A percentile compares a stretch with the other conserved stretches of the same genome.
phyloP scores from a whole-genome alignment of 2,797 vertebrate genomes.

The Lagorchestes hirsutus region DNA sequence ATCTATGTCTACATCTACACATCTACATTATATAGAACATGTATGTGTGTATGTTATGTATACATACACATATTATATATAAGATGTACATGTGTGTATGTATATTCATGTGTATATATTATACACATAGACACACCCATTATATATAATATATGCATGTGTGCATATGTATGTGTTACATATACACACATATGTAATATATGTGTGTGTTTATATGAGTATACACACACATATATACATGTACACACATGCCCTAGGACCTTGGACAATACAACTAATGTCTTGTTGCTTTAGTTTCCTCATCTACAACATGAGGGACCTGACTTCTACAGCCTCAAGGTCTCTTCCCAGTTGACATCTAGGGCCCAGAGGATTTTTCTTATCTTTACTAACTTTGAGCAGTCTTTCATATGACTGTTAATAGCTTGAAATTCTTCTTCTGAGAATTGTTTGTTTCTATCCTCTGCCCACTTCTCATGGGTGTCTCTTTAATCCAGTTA shows the following conservation, averaged over 20 bases:
- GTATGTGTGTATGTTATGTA: too few species aligned
- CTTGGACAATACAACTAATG: neutral
- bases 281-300: neutral
- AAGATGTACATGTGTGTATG: too few species aligned
- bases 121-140: too few species aligned
- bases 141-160: too few species aligned
- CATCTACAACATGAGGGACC: neutral
- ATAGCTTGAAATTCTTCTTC: neutral
- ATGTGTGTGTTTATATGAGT: too few species aligned
- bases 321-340: neutral
- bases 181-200: too few species aligned
- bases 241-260: neutral
- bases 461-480: conserved; percentile 31
- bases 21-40: too few species aligned
- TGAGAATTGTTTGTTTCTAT: neutral
- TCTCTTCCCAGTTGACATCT: neutral
- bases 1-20: too few species aligned
- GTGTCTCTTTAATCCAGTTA: conserved; percentile 64
- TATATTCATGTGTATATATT: too few species aligned
- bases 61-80: too few species aligned
- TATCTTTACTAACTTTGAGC: neutral
- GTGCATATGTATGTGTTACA: too few species aligned
- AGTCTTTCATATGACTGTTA: neutral
- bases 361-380: neutral
- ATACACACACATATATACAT: neutral